Percentiles rank a stretch among this genome's conserved stretches.
These are phyloP conservation scores for Petrolisthes manimaculis DNA, from an alignment of 2,888 invertebrate genomes.

Conservation along the genomic window DNA sequence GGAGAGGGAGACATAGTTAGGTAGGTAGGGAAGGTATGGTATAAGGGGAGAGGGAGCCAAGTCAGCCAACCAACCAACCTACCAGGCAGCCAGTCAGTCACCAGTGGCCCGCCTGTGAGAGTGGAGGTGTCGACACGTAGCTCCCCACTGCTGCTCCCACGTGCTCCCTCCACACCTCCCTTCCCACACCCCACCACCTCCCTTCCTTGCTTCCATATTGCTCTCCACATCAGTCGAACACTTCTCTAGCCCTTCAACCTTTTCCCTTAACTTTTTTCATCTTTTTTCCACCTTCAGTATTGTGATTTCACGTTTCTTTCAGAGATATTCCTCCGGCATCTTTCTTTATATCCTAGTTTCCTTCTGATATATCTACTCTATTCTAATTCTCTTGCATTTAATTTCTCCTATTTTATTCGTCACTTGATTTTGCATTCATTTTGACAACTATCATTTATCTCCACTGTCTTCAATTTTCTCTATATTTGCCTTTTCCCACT, in stretches of 20 bases:
- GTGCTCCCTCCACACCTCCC: not conserved
- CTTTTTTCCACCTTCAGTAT: not conserved
- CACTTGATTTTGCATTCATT: not conserved
- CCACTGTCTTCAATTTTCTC: not conserved
- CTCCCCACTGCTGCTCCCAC: not conserved
- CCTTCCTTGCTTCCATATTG: not conserved
- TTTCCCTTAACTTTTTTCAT: not conserved
- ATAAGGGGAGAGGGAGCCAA: not conserved
- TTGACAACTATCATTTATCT: not conserved
- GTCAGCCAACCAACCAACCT: not conserved
- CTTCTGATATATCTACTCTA: not conserved
- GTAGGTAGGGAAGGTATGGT: not conserved
- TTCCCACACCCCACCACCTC: not conserved
- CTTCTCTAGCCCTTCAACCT: not conserved
- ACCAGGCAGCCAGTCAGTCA: not conserved
- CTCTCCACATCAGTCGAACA: not conserved
- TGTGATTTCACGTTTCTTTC: not conserved
- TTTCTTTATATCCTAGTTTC: not conserved
- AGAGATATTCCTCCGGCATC: not conserved
- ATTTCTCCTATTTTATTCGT: not conserved
- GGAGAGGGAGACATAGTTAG: slow-evolving; percentile 7
- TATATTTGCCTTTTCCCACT: not conserved
- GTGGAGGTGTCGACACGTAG: not conserved
- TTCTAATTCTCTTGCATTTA: not conserved
- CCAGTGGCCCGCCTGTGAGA: not conserved